Percentiles rank a stretch among this genome's conserved stretches.
phyloP scores from a whole-genome alignment of 2,797 vertebrate species.

The Chelon labrosus region DNA sequence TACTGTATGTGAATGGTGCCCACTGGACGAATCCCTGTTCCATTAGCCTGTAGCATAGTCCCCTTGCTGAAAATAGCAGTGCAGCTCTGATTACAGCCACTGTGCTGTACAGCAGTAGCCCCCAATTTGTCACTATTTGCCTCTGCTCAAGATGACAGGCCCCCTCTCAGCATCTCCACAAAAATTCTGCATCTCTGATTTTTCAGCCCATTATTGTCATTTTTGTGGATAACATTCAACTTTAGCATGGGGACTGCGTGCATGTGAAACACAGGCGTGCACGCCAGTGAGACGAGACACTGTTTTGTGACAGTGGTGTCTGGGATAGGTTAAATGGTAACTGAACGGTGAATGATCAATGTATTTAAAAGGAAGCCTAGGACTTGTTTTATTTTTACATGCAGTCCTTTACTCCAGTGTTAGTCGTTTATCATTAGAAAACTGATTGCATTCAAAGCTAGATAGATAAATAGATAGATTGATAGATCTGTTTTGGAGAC shows the following conservation, averaged over 20 bases:
- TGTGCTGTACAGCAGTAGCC: not conserved
- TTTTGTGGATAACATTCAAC: not conserved
- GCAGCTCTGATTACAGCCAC: conserved; percentile 1
- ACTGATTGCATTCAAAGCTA: not conserved
- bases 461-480: conserved; percentile 4
- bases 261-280: not conserved
- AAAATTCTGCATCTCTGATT: not conserved
- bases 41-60: conserved; percentile 5
- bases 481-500: conserved; percentile 27
- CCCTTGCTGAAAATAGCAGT: conserved; percentile 4
- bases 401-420: no score
- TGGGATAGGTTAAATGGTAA: not conserved
- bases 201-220: not conserved
- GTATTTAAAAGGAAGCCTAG: not conserved
- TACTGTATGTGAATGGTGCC: not conserved
- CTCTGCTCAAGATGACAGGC: conserved; percentile 7
- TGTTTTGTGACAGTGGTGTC: no score
- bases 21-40: conserved; percentile 4
- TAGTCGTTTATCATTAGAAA: no score
- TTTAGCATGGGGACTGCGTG: not conserved
- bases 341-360: not conserved
- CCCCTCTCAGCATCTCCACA: not conserved
- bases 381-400: not conserved
- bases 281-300: not conserved
- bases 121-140: conserved; percentile 8